Evolutionary conservation across 2,797 vertebrate species (phyloP), one percentile per base, ranked within the genome.

Genomic region (Dendrocincla tyrannina): DNA sequence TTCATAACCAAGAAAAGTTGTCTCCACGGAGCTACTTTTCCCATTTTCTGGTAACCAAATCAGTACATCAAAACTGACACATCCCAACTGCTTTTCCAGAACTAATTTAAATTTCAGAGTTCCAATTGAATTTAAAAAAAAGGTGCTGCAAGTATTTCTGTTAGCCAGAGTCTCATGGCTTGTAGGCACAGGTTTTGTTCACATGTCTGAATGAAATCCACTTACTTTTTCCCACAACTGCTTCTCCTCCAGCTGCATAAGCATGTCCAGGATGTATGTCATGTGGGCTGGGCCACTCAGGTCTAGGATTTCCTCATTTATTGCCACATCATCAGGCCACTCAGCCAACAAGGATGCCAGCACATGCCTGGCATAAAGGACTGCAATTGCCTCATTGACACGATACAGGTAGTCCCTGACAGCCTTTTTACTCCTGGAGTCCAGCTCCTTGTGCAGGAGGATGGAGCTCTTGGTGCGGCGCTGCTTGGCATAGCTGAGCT

Each of bases 221-320:
- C 95, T 95, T 97, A 99, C 99, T 99, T 98, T 99, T 95, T 99
- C 99, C 99, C 99, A 99, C 13, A 99, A 97, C 2, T 98, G 98
- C 92, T 98, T 99, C 93, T 99, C 99, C 96, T 99, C 99, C 60
- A 99, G 98, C 97, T 99, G 99, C 99, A 99, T 99, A 32, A 99
- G 97, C 99, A 99, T 99, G 97, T 99, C 99, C 97, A 99, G 98
- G 95, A 99, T 99, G 96, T 99, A 99, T 18, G 99, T 99, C 98
- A 99, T 99, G 78, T 99, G 99, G 9, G 99, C 99, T 14, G 99
- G 98, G 4, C 99, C 99, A 16, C 97, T 99, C 68, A 99, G 98
- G 70, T 99, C 99, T 81, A 99, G 97, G 85, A 98, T 98, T 78
- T 99, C 99, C 94, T 99, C 99, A 8, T 98, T 99, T 93, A 99